A percentile compares a stretch with the other conserved stretches of the same genome.
These are phyloP conservation scores for Naso thynnoides DNA, from an alignment of 2,797 vertebrate species.

Conservation along the genomic window DNA sequence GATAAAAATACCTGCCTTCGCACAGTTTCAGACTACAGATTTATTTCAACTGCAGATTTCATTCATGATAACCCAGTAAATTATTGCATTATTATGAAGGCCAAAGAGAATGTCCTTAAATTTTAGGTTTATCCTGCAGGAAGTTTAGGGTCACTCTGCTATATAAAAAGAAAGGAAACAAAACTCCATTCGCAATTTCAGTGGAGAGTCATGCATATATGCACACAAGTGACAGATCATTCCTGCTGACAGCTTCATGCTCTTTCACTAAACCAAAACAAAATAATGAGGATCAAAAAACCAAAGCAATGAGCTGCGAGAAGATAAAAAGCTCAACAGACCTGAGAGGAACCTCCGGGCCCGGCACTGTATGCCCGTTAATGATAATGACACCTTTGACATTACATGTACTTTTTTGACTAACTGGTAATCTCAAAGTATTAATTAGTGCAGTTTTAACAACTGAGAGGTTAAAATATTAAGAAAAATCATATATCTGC, in stretches of 20 bases:
- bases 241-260: neutral
- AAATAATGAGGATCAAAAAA: neutral
- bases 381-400: neutral
- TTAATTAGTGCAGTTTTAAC: neutral
- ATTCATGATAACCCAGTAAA: constrained; percentile 9
- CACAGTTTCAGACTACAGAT: neutral
- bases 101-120: neutral
- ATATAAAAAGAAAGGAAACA: neutral
- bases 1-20: neutral
- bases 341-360: neutral
- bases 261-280: neutral
- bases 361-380: neutral
- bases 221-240: neutral
- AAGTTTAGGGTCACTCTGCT: neutral
- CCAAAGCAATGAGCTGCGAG: neutral
- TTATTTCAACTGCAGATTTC: neutral
- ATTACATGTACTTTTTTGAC: neutral
- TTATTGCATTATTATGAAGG: neutral
- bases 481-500: fast-evolving
- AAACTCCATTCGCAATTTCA: neutral
- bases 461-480: neutral
- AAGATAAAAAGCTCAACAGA: neutral
- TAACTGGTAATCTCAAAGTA: neutral
- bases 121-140: neutral
- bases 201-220: neutral